These are phyloP conservation scores for Drosophila sproati DNA, from an alignment of 1,140 invertebrate genomes.

Conservation along the genomic window DNA sequence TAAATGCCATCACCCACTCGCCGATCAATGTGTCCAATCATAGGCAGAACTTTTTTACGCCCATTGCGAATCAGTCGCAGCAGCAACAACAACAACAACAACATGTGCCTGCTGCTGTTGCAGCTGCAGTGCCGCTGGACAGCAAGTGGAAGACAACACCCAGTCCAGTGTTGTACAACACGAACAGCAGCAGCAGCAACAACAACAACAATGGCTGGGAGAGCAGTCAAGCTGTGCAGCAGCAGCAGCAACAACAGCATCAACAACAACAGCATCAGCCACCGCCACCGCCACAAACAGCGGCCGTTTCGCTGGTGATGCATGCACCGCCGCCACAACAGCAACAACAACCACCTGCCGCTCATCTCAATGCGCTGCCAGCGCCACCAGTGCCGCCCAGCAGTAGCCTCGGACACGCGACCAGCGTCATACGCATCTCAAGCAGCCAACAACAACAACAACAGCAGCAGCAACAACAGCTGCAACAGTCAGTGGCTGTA, in stretches of 20 bases:
- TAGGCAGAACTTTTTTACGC: conserved; percentile 93
- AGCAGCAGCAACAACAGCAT: conserved; percentile 84
- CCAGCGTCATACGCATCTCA: conserved; percentile 93
- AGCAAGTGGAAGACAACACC: conserved; percentile 81
- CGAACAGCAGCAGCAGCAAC: conserved; percentile 51
- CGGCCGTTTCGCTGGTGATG: conserved; percentile 84
- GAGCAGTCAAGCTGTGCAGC: conserved; percentile 48
- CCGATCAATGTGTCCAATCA: conserved; percentile 87
- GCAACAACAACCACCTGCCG: conserved; percentile 64
- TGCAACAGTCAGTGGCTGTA: conserved; percentile 31
- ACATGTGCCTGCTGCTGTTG: conserved; percentile 50
- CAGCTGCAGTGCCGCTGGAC: conserved; percentile 60
- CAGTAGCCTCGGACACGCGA: conserved; percentile 85
- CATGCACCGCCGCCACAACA: conserved; percentile 85
- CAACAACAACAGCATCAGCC: conserved; percentile 84
- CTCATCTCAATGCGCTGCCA: conserved; percentile 63
- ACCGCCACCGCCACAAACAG: conserved; percentile 72
- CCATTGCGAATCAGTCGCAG: conserved; percentile 87
- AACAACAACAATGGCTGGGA: conserved; percentile 69
- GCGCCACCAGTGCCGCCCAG: conserved; percentile 75
- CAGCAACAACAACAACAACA: conserved; percentile 85
- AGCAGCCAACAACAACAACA: conserved; percentile 86
- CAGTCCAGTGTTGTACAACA: conserved; percentile 80
- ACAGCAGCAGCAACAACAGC: conserved; percentile 52
- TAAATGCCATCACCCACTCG: conserved; percentile 88